Evolutionary conservation across 1,140 invertebrate genomes (phyloP).

Genomic region (Zaprionus camerounensis): DNA sequence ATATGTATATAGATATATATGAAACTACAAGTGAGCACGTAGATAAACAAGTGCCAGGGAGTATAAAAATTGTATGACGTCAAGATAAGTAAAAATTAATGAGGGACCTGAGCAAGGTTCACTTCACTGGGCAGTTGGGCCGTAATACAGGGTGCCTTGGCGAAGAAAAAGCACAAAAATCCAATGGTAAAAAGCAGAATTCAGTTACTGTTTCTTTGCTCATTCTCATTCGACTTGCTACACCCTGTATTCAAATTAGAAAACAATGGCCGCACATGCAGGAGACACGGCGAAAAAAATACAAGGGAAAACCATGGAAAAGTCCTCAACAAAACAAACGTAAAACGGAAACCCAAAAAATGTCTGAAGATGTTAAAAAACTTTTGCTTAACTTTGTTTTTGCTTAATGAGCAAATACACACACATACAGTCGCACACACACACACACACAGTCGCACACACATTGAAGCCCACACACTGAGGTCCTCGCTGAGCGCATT

Average conservation of each 20-base stretch:
- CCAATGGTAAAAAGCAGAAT: neutral
- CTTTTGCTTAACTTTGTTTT: slow-evolving; percentile 78
- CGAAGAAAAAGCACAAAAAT: neutral
- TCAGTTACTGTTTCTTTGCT: too few species aligned
- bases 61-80: slow-evolving; percentile 56
- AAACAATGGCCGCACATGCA: slow-evolving; percentile 55
- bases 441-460: slow-evolving; percentile 3
- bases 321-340: slow-evolving; percentile 54
- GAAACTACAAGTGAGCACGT: slow-evolving; percentile 56
- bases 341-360: slow-evolving; percentile 70
- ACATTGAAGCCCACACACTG: slow-evolving; percentile 1
- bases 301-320: slow-evolving; percentile 32
- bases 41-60: slow-evolving; percentile 61
- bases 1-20: slow-evolving; percentile 3
- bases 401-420: slow-evolving; percentile 82
- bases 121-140: slow-evolving; percentile 40
- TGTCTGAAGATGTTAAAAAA: slow-evolving; percentile 76
- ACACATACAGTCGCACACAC: slow-evolving; percentile 44
- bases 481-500: slow-evolving; percentile 52
- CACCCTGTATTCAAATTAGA: slow-evolving; percentile 62
- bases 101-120: slow-evolving; percentile 51
- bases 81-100: slow-evolving; percentile 75
- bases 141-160: slow-evolving; percentile 37
- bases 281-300: slow-evolving; percentile 18
- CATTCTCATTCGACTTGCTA: neutral